Percentiles rank a stretch among this genome's conserved stretches.
Evolutionary conservation across 2,797 vertebrate species (phyloP).

Genomic region (Pangasius macronema): DNA sequence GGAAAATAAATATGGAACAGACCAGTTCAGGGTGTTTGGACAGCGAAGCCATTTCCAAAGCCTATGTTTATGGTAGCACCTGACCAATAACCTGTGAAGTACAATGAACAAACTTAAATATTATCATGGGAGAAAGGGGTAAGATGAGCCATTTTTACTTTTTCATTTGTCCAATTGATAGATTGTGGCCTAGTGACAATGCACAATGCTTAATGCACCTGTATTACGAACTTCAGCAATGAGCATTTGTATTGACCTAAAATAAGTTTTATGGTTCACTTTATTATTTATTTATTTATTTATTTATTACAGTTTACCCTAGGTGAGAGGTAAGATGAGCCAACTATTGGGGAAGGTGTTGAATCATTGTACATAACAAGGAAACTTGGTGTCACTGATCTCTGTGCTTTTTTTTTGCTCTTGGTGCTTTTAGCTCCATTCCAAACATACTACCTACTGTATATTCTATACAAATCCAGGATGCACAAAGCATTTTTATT

Average conservation of each 20-base stretch:
- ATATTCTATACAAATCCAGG: background rate
- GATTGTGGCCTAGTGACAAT: background rate
- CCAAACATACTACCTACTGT: background rate
- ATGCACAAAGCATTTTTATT: background rate
- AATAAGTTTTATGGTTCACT: background rate
- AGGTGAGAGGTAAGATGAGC: background rate
- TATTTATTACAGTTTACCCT: background rate
- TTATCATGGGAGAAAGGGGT: background rate
- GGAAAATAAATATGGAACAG: slow-evolving; percentile 16
- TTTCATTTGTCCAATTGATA: background rate
- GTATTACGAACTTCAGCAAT: background rate
- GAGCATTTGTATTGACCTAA: background rate
- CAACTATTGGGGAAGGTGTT: background rate
- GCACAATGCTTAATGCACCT: background rate
- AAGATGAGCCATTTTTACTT: slow-evolving; percentile 18
- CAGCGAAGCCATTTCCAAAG: slow-evolving; percentile 16
- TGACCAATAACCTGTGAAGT: slow-evolving; percentile 36
- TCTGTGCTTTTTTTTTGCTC: background rate
- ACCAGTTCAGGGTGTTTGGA: background rate
- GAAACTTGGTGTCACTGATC: background rate
- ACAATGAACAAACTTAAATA: background rate
- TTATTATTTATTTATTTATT: background rate
- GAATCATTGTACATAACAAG: background rate
- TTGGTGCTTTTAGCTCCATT: slow-evolving; percentile 6
- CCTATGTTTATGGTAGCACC: slow-evolving; percentile 2